Base-by-base conservation (phyloP, 2,888 invertebrate species). In the Microplitis manilae region DNA sequence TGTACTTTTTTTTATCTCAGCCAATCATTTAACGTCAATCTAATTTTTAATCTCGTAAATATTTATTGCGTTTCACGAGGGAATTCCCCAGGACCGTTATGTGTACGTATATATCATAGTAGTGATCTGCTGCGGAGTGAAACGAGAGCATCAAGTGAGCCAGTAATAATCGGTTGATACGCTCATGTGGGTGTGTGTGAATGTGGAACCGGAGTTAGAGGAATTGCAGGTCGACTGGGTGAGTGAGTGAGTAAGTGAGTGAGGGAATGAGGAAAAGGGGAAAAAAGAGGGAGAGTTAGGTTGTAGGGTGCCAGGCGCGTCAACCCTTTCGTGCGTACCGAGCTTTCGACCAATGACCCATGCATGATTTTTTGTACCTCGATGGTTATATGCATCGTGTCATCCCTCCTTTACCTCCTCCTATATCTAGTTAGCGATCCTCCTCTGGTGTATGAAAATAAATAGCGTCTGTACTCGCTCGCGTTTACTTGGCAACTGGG, bases 341-440 rank as follows among this genome's bases (percentile, higher is more conserved):
- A 60, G 40, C 41, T 67, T 71, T 70, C 71, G 61, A 70, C 70
- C 77, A 75, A 77, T 77, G 74, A 77, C 77, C 74, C 77, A 70
- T 77, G 71, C 38, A 67, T 38, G 38, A 77, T 75, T 75, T 77
- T 73, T 74, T 60, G 73, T 73, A 70, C 68, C 41, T 67, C 61
- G 40, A 20, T 67, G 73, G 61, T 40, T 65, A n/a, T 38, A 69
- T 70, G 59, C 41, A 60, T 77, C 65, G 38, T 20, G 30, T n/a
- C 64, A 13, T 60, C n/a, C 62, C 30, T 38, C 64, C 59, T 60
- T 40, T 30, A 30, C 30, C 69, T n/a, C 40, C 39, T 40, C 72
- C 67, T 71, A 13, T 60, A 8, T 68, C 41, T 41, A 7, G 15
- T n/a, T 6, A 9, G 5, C 13, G 41, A 41, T 39, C 8, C 15